Evolutionary conservation across 2,888 invertebrate species (phyloP), one percentile per base, ranked within the genome.

Genomic region (Acronicta leporina): DNA sequence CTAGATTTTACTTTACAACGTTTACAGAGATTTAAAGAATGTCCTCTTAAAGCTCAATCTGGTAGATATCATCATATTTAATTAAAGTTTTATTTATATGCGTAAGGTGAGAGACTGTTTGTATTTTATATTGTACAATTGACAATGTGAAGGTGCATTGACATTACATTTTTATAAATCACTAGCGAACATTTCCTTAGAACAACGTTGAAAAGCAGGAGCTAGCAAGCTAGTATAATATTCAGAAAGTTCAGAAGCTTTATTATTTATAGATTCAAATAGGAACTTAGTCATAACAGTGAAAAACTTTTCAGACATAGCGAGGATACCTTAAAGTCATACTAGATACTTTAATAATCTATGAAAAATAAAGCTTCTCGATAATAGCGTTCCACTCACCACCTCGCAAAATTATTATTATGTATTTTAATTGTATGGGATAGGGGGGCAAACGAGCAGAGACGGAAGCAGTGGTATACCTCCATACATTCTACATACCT

Each of bases 1-100:
- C 51, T 59, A 43, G 38, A 51, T 50, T 57, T 40, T 50, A 51
- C 50, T 49, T 57, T 50, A 11, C 44, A 27, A 30, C 42, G 35
- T 49, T 56, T 49, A 27, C 38, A 33, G 16, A 20, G 38, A 56
- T 44, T 49, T 43, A 13, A 10, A 47, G 3, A 38, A n/a, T n/a
- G 6, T 6, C 38, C n/a, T 5, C 1, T 38, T 38, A n/a, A n/a
- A 38, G 38, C n/a, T 35, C 13, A n/a, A n/a, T 38, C 38, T 38
- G 38, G 38, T 8, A 35, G 2, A 13, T 33, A 20, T 11, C 33
- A 9, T 13, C 1, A 30, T 33, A 33, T 33, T 33, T 33, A 5
- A 7, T 27, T 5, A 7, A 27, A 5, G 3, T 5, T 27, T 7
- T 27, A 35, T 20, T 20, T 20, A 20, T 20, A 3, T n/a, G n/a